Base-by-base conservation (phyloP, 2,113 vertebrate genomes). In the Phalacrocorax aristotelis region DNA sequence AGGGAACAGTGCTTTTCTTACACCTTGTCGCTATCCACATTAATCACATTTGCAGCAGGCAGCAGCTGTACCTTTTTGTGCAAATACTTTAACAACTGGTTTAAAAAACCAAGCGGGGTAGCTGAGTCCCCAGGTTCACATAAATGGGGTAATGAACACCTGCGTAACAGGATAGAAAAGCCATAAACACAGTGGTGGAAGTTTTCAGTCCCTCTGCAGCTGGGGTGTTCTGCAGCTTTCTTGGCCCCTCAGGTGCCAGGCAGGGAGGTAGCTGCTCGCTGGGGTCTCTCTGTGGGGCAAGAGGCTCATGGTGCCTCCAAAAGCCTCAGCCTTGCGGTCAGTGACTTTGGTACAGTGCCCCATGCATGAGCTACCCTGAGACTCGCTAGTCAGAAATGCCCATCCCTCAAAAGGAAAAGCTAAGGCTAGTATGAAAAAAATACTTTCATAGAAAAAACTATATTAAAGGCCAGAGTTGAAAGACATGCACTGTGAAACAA, bases 51-150 rank as follows among this genome's bases (percentile, higher is more conserved):
- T 97, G 93, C 82, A 77, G 75, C 51, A 82, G 93, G 85, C 75
- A 88, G 83, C 46, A 95, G 62, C 83, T 94, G 78, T 96, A 57
- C 61, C 66, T 96, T 89, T 77, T 95, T 95, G 83, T 87, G 66
- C 92, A 91, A 83, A 96, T 75, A 83, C 93, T 95, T 75, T 78
- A 90, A 96, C 88, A 88, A 79, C 55, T 69, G 71, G 78, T 93
- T 93, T 79, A 78, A 86, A 92, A 85, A 71, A 46, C 4, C 11
- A 32, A 68, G 84, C 92, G 92, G 83, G 87, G 93, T 84, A 92
- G 17, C 72, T 38, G 69, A 66, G 64, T 84, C 79, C 96, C 55
- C 16, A 84, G n/a, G 83, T 87, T 90, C 51, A 21, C 2, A 4
- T 90, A 87, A 91, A 76, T 18, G 7, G 70, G 48, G 40, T 70